Base-by-base conservation (phyloP, 2,888 invertebrate genomes). In the Cheiracanthium punctorium region DNA sequence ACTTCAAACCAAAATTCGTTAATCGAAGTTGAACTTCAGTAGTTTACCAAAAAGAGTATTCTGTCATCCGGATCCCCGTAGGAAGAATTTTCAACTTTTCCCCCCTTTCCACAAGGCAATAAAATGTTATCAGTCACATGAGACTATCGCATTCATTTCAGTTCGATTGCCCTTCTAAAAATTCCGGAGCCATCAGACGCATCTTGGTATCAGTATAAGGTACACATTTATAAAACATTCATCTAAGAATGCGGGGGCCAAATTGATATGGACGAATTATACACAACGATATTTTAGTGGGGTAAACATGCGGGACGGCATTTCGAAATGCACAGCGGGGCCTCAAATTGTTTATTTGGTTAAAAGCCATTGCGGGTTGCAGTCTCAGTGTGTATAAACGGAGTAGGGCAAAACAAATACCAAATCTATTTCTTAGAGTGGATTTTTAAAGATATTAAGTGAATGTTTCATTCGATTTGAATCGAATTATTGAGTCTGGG, bases 81-180 rank as follows among this genome's bases (percentile, higher is more conserved):
- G 17, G 43, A 64, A 12, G n/a, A 64, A 37, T 12, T 70, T 70
- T 37, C 37, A 14, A 32, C 41, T n/a, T n/a, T n/a, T n/a, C 17
- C 14, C 32, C 71, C 33, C 14, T 29, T 43, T 43, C 43, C 43
- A 28, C 43, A 43, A 71, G 58, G 84, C 84, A 79, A 85, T 85
- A 85, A 85, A 85, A 80, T 58, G 73, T 74, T 79, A 85, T 85
- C 84, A 79, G 84, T 85, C 84, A 70, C 84, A 69, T 29, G 79
- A 79, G 84, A 85, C 84, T 29, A 28, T 14, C 72, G 32, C 20
- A 29, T 71, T 48, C 65, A 30, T 30, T 37, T 72, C 28, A 58
- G 41, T 79, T 79, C 79, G 84, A 85, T 85, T 85, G 73, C 84
- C 84, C 79, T n/a, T 48, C 79, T 85, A 85, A 85, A 85, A 85